Evolutionary conservation across 1,140 invertebrate species (phyloP).

Genomic region (Lasioglossum baleicum): DNA sequence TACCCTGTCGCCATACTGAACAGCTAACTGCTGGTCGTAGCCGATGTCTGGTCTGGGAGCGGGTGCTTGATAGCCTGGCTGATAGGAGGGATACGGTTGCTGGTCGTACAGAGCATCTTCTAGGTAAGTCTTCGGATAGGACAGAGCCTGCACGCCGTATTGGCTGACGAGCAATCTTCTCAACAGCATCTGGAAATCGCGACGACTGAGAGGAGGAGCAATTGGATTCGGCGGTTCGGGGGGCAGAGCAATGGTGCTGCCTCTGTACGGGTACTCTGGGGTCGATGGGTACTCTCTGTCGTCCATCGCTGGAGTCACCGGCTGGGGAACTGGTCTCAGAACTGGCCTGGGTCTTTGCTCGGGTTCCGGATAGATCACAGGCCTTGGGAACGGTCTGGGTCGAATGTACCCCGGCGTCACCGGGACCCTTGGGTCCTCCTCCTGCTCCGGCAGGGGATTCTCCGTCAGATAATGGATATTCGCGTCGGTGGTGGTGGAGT

Average conservation of each 20-base stretch:
- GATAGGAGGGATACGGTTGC: constrained; percentile 74
- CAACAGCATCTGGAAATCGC: constrained; percentile 74
- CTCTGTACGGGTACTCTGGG: constrained; percentile 70
- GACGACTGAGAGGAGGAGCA: constrained; percentile 72
- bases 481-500: constrained; percentile 68
- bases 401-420: constrained; percentile 64
- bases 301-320: constrained; percentile 54
- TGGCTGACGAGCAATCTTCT: constrained; percentile 74
- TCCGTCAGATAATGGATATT: constrained; percentile 75
- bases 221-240: constrained; percentile 76
- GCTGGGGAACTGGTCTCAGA: constrained; percentile 56
- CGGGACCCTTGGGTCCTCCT: constrained; percentile 61
- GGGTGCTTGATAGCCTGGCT: constrained; percentile 66
- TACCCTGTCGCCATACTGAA: constrained; percentile 73
- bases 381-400: constrained; percentile 61
- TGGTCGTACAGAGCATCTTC: constrained; percentile 77
- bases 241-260: constrained; percentile 63
- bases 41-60: constrained; percentile 74
- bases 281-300: constrained; percentile 71
- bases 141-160: constrained; percentile 74
- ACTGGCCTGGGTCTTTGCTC: constrained; percentile 58
- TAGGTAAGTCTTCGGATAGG: constrained; percentile 74
- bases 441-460: constrained; percentile 56
- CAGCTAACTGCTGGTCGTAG: constrained; percentile 75
- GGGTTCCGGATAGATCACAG: constrained; percentile 64